These are phyloP conservation scores for Halcyon leucocephala DNA, from an alignment of 2,797 vertebrate species.

Conservation along the genomic window DNA sequence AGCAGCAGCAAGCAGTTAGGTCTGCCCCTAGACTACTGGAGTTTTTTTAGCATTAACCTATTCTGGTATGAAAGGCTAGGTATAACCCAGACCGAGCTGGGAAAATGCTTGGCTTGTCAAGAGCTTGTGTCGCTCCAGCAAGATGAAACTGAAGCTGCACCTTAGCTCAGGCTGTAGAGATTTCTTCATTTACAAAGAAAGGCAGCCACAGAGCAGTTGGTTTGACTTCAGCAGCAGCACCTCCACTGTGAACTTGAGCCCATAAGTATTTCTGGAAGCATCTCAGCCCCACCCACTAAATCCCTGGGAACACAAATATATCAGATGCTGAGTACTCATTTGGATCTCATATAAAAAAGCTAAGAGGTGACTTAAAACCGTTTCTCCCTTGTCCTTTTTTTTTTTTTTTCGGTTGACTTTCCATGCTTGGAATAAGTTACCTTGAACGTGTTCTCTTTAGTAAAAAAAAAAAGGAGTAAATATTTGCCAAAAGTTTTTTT, in stretches of 20 bases:
- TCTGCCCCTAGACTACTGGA: neutral
- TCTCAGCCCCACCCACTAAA: neutral
- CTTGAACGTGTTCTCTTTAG: neutral
- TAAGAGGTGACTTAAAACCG: neutral
- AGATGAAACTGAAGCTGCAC: neutral
- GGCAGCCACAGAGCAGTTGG: fast-evolving
- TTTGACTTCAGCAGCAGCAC: neutral
- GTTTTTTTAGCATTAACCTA: neutral
- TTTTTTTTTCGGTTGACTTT: neutral
- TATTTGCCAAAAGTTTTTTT: neutral
- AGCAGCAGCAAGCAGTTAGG: neutral
- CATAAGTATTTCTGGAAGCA: neutral
- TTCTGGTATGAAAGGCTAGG: neutral
- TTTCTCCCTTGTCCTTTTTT: neutral
- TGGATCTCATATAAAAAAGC: neutral
- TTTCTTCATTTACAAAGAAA: neutral
- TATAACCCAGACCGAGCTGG: neutral
- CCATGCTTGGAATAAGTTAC: neutral
- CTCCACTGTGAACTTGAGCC: neutral
- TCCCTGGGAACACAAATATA: neutral
- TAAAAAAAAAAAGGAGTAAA: neutral
- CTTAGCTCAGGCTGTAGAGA: neutral
- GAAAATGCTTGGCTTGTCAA: neutral
- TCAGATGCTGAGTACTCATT: neutral
- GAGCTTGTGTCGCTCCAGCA: neutral